These are phyloP conservation scores for Stenichneumon culpator DNA, from an alignment of 2,888 invertebrate species.

Conservation along the genomic window DNA sequence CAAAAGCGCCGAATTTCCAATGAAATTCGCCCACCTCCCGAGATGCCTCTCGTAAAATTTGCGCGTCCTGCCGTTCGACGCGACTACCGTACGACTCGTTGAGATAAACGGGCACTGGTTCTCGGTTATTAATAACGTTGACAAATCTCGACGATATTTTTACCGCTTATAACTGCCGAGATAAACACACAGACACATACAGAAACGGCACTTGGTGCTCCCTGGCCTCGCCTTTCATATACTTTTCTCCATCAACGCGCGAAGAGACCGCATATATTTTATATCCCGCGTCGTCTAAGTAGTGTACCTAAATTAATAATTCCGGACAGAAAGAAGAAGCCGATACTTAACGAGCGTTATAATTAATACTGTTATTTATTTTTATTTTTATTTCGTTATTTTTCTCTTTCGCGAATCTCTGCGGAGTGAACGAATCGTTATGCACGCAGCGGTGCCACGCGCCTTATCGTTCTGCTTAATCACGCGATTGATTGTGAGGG, in stretches of 20 bases:
- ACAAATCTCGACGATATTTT: conserved; percentile 77
- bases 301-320: conserved; percentile 47
- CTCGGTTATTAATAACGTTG: conserved; percentile 75
- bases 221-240: neutral
- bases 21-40: conserved; percentile 49
- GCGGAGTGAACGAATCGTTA: conserved; percentile 25
- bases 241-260: conserved; percentile 1
- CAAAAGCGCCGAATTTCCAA: conserved; percentile 77
- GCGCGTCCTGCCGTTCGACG: conserved; percentile 22
- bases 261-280: conserved; percentile 34
- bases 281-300: conserved; percentile 25
- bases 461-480: conserved; percentile 77
- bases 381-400: neutral
- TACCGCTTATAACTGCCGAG: conserved; percentile 67
- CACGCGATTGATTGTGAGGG: conserved; percentile 77
- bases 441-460: neutral
- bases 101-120: conserved; percentile 54
- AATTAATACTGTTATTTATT: conserved; percentile 37
- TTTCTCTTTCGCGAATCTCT: conserved; percentile 22
- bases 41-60: conserved; percentile 1
- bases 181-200: neutral
- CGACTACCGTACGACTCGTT: conserved; percentile 37
- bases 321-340: conserved; percentile 33
- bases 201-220: neutral
- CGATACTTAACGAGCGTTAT: conserved; percentile 53